phyloP scores from a whole-genome alignment of 2,797 vertebrate genomes.

The Leptoclinus maculatus region DNA sequence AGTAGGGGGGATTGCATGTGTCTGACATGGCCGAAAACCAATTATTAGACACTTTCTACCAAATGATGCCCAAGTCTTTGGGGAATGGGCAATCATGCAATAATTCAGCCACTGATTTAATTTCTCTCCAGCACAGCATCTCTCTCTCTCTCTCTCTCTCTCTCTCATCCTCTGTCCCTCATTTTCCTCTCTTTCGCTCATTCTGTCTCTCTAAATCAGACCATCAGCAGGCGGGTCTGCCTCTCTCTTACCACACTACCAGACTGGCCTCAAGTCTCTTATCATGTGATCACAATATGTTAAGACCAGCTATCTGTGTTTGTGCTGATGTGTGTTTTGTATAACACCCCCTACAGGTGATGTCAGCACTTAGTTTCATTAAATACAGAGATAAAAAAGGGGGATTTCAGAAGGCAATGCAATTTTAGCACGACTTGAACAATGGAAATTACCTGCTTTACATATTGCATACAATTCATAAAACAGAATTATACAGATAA shows the following conservation, averaged over 20 bases:
- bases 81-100: conserved; percentile 99
- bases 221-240: conserved; percentile 35
- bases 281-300: conserved; percentile 82
- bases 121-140: conserved; percentile 88
- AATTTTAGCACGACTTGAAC: background rate
- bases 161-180: conserved; percentile 47
- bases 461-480: background rate
- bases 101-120: conserved; percentile 99
- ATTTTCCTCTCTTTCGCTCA: conserved; percentile 61
- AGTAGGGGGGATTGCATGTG: conserved; percentile 97
- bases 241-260: conserved; percentile 54
- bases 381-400: conserved; percentile 71
- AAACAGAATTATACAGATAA: conserved; percentile 5
- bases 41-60: conserved; percentile 99
- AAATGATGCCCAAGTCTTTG: conserved; percentile 96
- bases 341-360: conserved; percentile 34
- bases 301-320: conserved; percentile 17
- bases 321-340: conserved; percentile 8
- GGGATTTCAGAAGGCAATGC: conserved; percentile 71
- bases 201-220: conserved; percentile 64
- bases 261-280: conserved; percentile 76
- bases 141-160: conserved; percentile 58
- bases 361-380: conserved; percentile 35
- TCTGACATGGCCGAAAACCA: conserved; percentile 99
- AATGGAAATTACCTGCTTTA: background rate